phyloP scores from a whole-genome alignment of 53 echinoderm and acorn worm genomes.

The Hippasteria phrygiana region DNA sequence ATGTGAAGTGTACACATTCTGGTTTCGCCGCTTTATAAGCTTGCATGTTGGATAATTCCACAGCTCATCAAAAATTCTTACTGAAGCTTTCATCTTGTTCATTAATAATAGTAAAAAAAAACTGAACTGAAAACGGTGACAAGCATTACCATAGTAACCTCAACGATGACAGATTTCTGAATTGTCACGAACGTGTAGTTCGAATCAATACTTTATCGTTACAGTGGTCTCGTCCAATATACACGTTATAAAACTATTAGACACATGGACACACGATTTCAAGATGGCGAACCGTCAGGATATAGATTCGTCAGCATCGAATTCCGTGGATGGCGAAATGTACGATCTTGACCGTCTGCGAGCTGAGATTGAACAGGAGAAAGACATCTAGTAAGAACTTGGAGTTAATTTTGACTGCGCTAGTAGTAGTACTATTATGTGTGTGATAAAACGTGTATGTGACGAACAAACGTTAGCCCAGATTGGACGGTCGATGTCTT shows the following conservation, averaged over 20 bases:
- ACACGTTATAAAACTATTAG: conserved; percentile 17
- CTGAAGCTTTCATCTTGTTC: no score
- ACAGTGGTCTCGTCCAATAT: background rate
- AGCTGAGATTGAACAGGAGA: conserved; percentile 71
- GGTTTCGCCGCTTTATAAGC: no score
- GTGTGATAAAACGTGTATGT: no score
- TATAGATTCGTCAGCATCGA: conserved; percentile 22
- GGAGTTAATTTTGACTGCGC: background rate
- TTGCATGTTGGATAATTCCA: no score
- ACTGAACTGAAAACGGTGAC: no score
- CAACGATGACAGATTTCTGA: background rate
- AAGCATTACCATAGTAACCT: conserved; percentile 38
- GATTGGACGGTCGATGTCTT: no score
- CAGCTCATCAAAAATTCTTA: no score
- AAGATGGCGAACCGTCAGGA: conserved; percentile 58
- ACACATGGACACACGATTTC: background rate
- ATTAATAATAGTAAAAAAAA: no score
- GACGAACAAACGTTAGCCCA: no score
- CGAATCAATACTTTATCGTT: background rate
- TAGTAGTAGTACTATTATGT: no score
- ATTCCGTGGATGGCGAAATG: conserved; percentile 36
- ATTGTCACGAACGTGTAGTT: conserved; percentile 32
- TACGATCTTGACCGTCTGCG: conserved; percentile 57
- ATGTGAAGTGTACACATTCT: no score
- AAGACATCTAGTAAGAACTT: conserved; percentile 67